Percentiles rank a stretch among this genome's conserved stretches.
Evolutionary conservation across 2,113 vertebrate species (phyloP).

Genomic region (Beaufortia kweichowensis): DNA sequence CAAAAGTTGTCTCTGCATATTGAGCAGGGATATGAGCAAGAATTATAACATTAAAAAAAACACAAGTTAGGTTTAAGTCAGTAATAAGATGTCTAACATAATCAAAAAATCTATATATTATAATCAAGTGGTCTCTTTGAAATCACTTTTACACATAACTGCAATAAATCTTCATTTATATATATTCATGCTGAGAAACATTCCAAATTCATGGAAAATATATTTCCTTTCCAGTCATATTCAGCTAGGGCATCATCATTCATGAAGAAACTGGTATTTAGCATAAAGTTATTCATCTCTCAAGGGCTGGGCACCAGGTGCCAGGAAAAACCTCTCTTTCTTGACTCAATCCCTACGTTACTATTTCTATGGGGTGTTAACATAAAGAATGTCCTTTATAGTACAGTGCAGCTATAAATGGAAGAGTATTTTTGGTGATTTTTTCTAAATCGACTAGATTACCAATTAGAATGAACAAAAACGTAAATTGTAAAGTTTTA

Average conservation of each 20-base stretch:
- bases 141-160: not conserved
- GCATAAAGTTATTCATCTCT: slow-evolving; percentile 22
- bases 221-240: not conserved
- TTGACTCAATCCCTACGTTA: slow-evolving; percentile 57
- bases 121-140: not conserved
- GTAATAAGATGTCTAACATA: not conserved
- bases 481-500: too few relatives aligned
- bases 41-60: too few relatives aligned
- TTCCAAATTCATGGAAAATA: not conserved
- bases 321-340: slow-evolving; percentile 45
- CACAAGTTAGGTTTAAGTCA: not conserved
- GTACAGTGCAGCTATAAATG: slow-evolving; percentile 3
- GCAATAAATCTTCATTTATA: not conserved
- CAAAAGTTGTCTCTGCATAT: too few relatives aligned
- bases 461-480: too few relatives aligned
- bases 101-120: not conserved
- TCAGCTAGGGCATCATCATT: slow-evolving; percentile 3
- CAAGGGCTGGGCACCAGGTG: not conserved
- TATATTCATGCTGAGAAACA: not conserved
- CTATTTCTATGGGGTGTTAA: slow-evolving; percentile 61
- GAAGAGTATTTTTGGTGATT: too few relatives aligned
- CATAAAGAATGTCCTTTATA: slow-evolving; percentile 60
- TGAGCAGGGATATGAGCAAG: too few relatives aligned
- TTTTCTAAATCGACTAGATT: too few relatives aligned
- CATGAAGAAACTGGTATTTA: not conserved